Evolutionary conservation across 2,888 invertebrate genomes (phyloP).

Genomic region (Lasioglossum oenotherae): DNA sequence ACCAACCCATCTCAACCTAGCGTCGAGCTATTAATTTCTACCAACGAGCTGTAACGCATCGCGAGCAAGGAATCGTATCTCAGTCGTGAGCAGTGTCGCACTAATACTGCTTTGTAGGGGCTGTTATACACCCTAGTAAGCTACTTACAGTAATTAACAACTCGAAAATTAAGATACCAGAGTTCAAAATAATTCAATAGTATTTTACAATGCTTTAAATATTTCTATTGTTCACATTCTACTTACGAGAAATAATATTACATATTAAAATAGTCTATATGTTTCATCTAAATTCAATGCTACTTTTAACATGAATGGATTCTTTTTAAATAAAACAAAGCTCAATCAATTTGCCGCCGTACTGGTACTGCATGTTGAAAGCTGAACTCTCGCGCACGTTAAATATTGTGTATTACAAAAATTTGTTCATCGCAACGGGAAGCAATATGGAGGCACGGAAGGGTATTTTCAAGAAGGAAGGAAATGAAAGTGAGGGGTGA

Average conservation of each 20-base stretch:
- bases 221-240: neutral
- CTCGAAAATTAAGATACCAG: too few species aligned
- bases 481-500: neutral
- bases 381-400: neutral
- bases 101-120: neutral
- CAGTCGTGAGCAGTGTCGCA: neutral
- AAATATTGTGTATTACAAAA: neutral
- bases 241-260: neutral
- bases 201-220: neutral
- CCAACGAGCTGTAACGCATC: neutral
- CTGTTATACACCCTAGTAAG: neutral
- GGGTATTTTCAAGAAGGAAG: neutral
- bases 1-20: neutral
- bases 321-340: neutral
- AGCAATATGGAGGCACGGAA: neutral
- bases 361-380: neutral
- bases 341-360: neutral
- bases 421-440: neutral
- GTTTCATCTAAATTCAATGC: neutral
- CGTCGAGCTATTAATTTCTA: slow-evolving; percentile 4
- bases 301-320: neutral
- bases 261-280: neutral
- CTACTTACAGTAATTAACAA: neutral
- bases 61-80: neutral
- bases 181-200: neutral